Evolutionary conservation across 2,113 vertebrate species (phyloP).

Genomic region (Dasyurus viverrinus): DNA sequence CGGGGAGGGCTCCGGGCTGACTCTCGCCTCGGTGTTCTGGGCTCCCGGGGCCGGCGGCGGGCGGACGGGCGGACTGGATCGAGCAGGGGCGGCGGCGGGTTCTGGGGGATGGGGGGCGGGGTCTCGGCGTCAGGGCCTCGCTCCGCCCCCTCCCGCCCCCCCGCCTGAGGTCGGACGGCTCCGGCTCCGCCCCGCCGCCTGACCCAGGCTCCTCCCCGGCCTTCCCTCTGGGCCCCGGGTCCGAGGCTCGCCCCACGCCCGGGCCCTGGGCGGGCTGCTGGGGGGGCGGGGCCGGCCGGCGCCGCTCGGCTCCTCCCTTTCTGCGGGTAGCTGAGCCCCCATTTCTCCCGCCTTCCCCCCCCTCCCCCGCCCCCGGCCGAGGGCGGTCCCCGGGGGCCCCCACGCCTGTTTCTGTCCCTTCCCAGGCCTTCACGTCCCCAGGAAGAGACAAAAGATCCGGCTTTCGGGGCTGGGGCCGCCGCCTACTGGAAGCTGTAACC

Average conservation of each 20-base stretch:
- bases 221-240: neutral
- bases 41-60: neutral
- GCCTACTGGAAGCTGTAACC: neutral
- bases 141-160: neutral
- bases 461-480: neutral
- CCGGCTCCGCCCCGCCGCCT: neutral
- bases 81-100: constrained; percentile 85
- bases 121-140: neutral
- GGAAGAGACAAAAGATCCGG: neutral
- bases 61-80: constrained; percentile 69
- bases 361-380: too few species aligned
- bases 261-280: constrained; percentile 63
- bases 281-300: constrained; percentile 43
- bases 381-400: too few species aligned
- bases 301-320: neutral
- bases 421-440: constrained; percentile 68
- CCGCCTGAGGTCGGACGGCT: neutral
- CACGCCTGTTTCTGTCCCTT: too few species aligned
- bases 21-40: too few species aligned
- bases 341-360: too few species aligned
- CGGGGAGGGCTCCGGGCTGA: neutral
- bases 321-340: too few species aligned
- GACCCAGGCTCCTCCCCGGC: constrained; percentile 34
- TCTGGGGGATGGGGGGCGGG: constrained; percentile 78
- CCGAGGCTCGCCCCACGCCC: constrained; percentile 8